phyloP scores from a whole-genome alignment of 1,140 invertebrate species.

The Sesamia nonagrioides region DNA sequence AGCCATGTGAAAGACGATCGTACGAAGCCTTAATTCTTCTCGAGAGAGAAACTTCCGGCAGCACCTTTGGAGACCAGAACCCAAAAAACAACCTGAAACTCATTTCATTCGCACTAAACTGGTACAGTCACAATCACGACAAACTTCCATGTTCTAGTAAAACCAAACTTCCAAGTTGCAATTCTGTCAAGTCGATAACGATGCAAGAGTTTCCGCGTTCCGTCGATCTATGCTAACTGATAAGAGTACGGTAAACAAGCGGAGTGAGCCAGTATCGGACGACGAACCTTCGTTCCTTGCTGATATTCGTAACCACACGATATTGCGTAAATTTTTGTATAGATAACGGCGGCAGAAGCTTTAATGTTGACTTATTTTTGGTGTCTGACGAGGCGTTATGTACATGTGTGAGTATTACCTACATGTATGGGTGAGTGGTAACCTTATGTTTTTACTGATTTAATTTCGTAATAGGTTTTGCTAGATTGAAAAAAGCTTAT shows the following conservation, averaged over 20 bases:
- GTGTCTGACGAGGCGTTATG: too few species aligned
- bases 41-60: too few species aligned
- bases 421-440: too few species aligned
- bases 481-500: too few species aligned
- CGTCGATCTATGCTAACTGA: slow-evolving; percentile 63
- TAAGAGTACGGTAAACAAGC: slow-evolving; percentile 60
- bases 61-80: too few species aligned
- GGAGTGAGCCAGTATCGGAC: slow-evolving; percentile 52
- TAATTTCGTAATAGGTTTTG: too few species aligned
- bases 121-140: slow-evolving; percentile 20
- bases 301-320: slow-evolving; percentile 8
- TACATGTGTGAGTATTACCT: too few species aligned
- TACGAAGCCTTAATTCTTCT: too few species aligned
- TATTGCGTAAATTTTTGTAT: slow-evolving; percentile 6
- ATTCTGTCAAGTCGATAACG: slow-evolving; percentile 56
- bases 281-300: slow-evolving; percentile 46
- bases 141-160: slow-evolving; percentile 12
- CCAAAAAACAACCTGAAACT: too few species aligned
- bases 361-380: not conserved
- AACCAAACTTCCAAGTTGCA: slow-evolving; percentile 60
- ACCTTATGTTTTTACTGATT: too few species aligned
- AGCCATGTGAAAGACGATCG: too few species aligned
- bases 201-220: slow-evolving; percentile 60
- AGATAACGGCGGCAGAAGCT: not conserved
- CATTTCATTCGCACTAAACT: not conserved